These are phyloP conservation scores for Gymnocephalus cernua DNA, from an alignment of 2,113 vertebrate species.

Conservation along the genomic window DNA sequence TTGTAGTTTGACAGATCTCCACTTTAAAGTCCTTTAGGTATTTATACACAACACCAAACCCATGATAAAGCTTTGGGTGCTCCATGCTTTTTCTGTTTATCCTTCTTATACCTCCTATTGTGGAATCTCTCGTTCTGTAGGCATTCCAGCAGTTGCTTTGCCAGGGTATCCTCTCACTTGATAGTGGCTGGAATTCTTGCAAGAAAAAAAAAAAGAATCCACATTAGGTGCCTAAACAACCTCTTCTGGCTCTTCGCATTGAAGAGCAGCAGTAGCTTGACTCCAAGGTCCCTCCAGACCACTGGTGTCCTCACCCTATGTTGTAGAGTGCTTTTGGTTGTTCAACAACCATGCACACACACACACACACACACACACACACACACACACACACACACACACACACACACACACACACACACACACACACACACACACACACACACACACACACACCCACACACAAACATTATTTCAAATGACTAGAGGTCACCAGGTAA, in stretches of 20 bases:
- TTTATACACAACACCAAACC: background rate
- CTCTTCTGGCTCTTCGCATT: background rate
- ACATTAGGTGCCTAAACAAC: background rate
- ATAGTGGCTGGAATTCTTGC: conserved; percentile 18
- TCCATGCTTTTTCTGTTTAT: conserved; percentile 20
- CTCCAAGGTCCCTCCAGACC: conserved; percentile 7
- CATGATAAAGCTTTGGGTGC: conserved; percentile 14
- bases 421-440: no score
- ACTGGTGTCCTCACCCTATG: background rate
- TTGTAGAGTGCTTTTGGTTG: background rate
- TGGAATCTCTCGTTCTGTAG: conserved; percentile 4
- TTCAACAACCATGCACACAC: background rate
- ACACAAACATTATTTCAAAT: no score
- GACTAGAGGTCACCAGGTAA: no score
- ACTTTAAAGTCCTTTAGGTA: background rate
- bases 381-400: no score
- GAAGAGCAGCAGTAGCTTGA: background rate
- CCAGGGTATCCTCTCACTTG: conserved; percentile 6
- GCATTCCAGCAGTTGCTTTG: conserved; percentile 10
- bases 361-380: no score
- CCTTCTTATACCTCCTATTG: background rate
- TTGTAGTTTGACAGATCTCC: background rate
- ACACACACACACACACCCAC: no score
- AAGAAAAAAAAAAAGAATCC: background rate
- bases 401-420: no score